Percentiles rank a stretch among this genome's conserved stretches.
Evolutionary conservation across 64 coral and sea anemone genomes (phyloP).

Genomic region (Actinia equina): DNA sequence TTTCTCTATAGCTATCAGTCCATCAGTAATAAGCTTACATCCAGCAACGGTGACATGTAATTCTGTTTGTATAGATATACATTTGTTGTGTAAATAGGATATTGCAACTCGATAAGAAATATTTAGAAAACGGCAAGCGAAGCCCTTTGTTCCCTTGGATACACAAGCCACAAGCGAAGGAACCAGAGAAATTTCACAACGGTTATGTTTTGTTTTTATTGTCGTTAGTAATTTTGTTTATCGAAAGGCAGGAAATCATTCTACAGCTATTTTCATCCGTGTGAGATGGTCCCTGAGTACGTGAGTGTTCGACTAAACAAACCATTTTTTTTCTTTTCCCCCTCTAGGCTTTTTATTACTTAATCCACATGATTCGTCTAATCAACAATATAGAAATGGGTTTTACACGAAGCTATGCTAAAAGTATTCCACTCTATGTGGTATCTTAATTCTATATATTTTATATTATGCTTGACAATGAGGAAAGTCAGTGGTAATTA

Average conservation of each 20-base stretch:
- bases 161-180: background rate
- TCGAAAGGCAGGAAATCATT: background rate
- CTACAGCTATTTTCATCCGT: background rate
- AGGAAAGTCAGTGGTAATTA: background rate
- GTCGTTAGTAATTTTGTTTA: background rate
- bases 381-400: conserved; percentile 3
- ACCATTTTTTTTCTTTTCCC: background rate
- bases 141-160: background rate
- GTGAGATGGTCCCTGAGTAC: background rate
- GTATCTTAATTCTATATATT: background rate
- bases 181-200: background rate
- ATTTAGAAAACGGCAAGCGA: background rate
- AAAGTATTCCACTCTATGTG: background rate
- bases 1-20: background rate
- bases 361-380: background rate
- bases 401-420: background rate
- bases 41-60: background rate
- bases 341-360: background rate
- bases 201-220: background rate
- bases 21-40: conserved; percentile 9
- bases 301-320: background rate
- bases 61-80: background rate
- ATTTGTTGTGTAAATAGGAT: too few relatives aligned
- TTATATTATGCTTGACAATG: background rate
- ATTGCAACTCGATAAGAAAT: background rate